A percentile compares a stretch with the other conserved stretches of the same genome.
phyloP scores from a whole-genome alignment of 2,888 invertebrate genomes.

The Petrolisthes cinctipes region DNA sequence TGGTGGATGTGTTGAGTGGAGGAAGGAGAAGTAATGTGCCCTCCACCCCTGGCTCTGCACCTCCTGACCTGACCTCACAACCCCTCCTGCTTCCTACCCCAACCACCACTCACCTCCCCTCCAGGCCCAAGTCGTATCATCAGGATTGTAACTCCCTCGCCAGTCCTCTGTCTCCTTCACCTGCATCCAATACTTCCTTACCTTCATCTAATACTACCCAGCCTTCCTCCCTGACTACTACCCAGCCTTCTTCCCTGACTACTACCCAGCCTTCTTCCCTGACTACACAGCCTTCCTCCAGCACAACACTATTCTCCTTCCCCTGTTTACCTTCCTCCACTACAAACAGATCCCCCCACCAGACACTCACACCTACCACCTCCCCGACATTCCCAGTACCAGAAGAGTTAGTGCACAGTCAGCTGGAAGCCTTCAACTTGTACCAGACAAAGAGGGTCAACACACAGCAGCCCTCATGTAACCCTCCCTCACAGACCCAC shows the following conservation, averaged over 20 bases:
- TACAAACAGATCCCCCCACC: background rate
- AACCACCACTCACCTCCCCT: background rate
- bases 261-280: background rate
- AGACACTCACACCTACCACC: background rate
- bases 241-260: background rate
- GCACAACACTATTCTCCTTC: background rate
- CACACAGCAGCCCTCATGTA: background rate
- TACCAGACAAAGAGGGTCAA: background rate
- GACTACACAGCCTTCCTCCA: background rate
- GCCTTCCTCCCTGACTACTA: background rate
- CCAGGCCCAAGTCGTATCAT: slow-evolving; percentile 31
- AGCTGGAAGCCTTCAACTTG: slow-evolving; percentile 7
- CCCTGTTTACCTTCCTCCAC: background rate
- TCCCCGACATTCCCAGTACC: background rate
- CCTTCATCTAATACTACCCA: background rate
- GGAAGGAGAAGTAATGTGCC: background rate
- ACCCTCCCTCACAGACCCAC: background rate
- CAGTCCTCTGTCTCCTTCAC: background rate
- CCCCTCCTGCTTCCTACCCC: background rate
- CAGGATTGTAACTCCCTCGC: background rate
- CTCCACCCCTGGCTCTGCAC: background rate
- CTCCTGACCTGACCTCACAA: background rate
- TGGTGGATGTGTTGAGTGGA: background rate
- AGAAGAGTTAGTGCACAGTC: slow-evolving; percentile 21
- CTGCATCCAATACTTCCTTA: background rate